Conservation (phyloP, 1,140 invertebrate species). For the Drosophila parvula region DNA sequence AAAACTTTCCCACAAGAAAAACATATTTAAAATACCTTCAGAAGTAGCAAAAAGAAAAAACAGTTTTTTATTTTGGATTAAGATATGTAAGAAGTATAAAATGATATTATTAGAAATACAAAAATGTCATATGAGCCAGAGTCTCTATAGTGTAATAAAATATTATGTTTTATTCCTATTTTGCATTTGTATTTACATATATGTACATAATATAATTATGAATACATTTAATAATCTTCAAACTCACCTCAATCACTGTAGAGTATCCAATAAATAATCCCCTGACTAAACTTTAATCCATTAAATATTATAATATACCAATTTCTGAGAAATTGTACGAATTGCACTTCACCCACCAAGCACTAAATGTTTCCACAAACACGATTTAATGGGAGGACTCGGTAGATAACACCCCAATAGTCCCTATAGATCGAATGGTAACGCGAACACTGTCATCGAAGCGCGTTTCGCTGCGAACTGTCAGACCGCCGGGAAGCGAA, state of each 20-base stretch:
- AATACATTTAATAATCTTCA: not conserved
- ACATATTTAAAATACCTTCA: not conserved
- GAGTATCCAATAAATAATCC: conserved; percentile 25
- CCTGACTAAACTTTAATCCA: conserved; percentile 11
- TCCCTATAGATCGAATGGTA: conserved; percentile 20
- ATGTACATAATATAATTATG: no score
- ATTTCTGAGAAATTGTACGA: conserved; percentile 9
- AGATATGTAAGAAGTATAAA: not conserved
- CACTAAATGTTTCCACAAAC: conserved; percentile 4
- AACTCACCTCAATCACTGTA: conserved; percentile 1
- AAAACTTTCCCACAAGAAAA: not conserved
- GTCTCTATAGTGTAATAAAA: no score
- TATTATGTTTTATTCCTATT: no score
- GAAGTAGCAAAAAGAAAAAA: not conserved
- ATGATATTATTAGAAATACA: no score
- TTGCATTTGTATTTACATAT: no score
- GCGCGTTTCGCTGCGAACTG: conserved; percentile 62
- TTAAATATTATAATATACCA: not conserved
- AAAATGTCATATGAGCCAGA: no score
- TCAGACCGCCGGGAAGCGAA: conserved; percentile 55
- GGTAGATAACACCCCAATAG: conserved; percentile 8
- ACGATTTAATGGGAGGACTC: not conserved
- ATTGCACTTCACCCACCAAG: conserved; percentile 39
- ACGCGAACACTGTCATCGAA: conserved; percentile 25
- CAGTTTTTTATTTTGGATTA: not conserved